phyloP scores from a whole-genome alignment of 2,888 invertebrate species.

The Rhingia campestris region DNA sequence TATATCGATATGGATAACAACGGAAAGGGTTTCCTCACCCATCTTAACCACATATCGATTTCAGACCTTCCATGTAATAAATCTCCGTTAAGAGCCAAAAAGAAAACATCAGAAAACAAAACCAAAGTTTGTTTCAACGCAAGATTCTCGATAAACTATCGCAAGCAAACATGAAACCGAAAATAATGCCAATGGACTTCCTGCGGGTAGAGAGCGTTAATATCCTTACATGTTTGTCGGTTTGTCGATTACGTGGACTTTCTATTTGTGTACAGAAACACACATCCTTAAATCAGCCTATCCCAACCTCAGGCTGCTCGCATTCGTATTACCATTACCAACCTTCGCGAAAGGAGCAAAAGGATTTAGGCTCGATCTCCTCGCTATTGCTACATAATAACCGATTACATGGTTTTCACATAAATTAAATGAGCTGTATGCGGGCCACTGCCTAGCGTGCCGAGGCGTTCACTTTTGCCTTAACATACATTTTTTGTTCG shows the following conservation, averaged over 20 bases:
- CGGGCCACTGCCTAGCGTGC: constrained; percentile 42
- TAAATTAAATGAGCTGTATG: constrained; percentile 48
- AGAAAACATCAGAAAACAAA: constrained; percentile 30
- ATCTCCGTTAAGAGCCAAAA: constrained; percentile 29
- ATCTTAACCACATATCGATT: constrained; percentile 31
- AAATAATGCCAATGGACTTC: constrained; percentile 62
- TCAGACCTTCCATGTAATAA: constrained; percentile 31
- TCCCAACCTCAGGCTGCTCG: no score
- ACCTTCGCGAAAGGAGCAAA: constrained; percentile 3
- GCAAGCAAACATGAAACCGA: constrained; percentile 62
- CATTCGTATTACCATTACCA: not conserved
- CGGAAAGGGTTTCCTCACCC: not conserved
- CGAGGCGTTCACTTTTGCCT: constrained; percentile 21
- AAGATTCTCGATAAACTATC: constrained; percentile 68
- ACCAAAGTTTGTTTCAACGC: constrained; percentile 55
- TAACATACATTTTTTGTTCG: constrained; percentile 39
- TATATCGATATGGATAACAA: no score
- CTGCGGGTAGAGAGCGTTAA: constrained; percentile 48
- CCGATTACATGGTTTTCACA: constrained; percentile 62
- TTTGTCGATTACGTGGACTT: constrained; percentile 47
- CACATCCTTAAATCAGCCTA: no score
- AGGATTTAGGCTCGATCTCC: constrained; percentile 42
- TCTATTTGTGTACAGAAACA: not conserved
- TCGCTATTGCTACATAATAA: constrained; percentile 59
- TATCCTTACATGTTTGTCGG: constrained; percentile 56